phyloP scores from a whole-genome alignment of 2,888 invertebrate species.

The Heliconius ismenius region DNA sequence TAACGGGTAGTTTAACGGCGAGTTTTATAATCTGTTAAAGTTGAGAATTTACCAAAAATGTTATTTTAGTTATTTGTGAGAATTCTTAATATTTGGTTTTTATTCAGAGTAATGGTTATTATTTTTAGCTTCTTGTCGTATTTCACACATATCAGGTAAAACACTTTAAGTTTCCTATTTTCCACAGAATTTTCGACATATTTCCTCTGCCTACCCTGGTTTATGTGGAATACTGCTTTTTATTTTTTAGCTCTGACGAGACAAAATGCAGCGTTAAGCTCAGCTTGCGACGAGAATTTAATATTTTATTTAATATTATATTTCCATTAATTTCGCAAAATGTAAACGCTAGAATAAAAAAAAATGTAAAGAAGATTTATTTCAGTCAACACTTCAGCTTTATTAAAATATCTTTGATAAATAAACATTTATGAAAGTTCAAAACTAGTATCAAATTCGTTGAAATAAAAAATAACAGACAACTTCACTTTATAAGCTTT shows the following conservation, averaged over 20 bases:
- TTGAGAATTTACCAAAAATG: constrained; percentile 23
- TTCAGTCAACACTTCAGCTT: constrained; percentile 3
- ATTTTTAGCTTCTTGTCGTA: no score
- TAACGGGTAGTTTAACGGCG: constrained; percentile 29
- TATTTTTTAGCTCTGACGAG: neutral
- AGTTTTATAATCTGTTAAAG: constrained; percentile 33
- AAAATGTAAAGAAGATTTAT: neutral
- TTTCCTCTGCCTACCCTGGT: no score
- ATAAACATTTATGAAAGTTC: neutral
- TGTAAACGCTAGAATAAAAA: neutral
- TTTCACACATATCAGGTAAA: no score
- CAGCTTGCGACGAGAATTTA: neutral
- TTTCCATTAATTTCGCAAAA: neutral
- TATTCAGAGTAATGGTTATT: no score
- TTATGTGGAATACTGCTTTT: neutral
- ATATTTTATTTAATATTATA: neutral
- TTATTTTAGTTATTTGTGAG: neutral
- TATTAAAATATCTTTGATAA: neutral
- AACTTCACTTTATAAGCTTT: constrained; percentile 38
- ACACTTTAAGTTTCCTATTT: neutral
- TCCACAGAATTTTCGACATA: neutral
- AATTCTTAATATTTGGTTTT: no score
- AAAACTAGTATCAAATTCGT: neutral
- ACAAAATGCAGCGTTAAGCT: neutral
- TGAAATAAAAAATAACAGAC: constrained; percentile 31